Percentiles rank a stretch among this genome's conserved stretches.
Evolutionary conservation across 2,797 vertebrate genomes (phyloP).

Genomic region (Cygnus olor): DNA sequence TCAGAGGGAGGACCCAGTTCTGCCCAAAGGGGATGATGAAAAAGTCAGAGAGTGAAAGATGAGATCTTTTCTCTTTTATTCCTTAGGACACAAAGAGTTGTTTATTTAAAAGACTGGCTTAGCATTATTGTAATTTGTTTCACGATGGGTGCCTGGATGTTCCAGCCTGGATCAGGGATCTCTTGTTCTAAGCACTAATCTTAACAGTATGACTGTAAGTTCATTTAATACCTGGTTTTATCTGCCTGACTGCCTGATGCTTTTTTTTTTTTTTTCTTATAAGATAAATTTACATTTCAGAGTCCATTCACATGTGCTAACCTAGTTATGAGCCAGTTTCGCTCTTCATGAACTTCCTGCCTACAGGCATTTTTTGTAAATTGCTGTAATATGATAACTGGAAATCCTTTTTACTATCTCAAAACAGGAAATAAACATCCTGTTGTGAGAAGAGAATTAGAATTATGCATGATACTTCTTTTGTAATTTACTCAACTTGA

Average conservation of each 20-base stretch:
- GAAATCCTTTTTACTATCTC: slow-evolving; percentile 63
- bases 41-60: slow-evolving; percentile 37
- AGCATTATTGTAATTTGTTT: slow-evolving; percentile 36
- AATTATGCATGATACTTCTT: slow-evolving; percentile 53
- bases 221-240: slow-evolving; percentile 50
- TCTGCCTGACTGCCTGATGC: background rate
- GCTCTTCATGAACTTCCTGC: slow-evolving; percentile 72
- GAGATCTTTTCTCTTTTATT: slow-evolving; percentile 45
- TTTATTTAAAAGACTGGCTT: slow-evolving; percentile 50
- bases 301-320: slow-evolving; percentile 67
- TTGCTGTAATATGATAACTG: slow-evolving; percentile 70
- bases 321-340: slow-evolving; percentile 60
- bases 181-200: slow-evolving; percentile 30
- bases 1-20: slow-evolving; percentile 13
- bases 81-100: slow-evolving; percentile 45
- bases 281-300: slow-evolving; percentile 66
- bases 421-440: slow-evolving; percentile 70
- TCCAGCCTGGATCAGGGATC: background rate
- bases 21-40: background rate
- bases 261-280: background rate
- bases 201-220: slow-evolving; percentile 27
- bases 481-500: slow-evolving; percentile 54
- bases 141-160: slow-evolving; percentile 44
- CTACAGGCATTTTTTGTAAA: slow-evolving; percentile 71
- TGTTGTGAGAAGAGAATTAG: slow-evolving; percentile 65